Evolutionary conservation across 1,140 invertebrate species (phyloP).

Genomic region (Caerostris darwini): DNA sequence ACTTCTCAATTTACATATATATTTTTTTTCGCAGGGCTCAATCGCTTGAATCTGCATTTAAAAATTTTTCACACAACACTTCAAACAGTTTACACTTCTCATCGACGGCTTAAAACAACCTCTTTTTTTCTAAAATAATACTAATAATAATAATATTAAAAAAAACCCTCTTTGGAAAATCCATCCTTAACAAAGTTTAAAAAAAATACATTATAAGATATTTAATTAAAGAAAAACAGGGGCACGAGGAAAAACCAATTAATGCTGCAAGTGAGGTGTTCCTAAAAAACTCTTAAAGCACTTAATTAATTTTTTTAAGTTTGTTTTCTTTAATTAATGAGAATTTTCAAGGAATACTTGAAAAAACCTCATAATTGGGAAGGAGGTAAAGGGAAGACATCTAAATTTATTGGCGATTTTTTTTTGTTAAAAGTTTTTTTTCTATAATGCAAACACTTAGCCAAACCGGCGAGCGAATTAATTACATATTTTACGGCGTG

Average conservation of each 20-base stretch:
- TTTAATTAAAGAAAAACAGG: conserved; percentile 52
- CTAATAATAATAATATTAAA: too few species aligned
- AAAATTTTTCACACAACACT: not conserved
- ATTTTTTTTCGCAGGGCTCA: not conserved
- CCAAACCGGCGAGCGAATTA: not conserved
- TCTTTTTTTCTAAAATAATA: not conserved
- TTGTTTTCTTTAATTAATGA: conserved; percentile 63
- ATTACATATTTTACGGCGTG: conserved; percentile 37
- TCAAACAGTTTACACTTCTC: not conserved
- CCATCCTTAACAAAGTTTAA: not conserved
- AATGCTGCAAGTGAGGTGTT: conserved; percentile 12
- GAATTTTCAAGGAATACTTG: not conserved
- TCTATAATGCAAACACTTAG: not conserved
- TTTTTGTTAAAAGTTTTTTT: not conserved
- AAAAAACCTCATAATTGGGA: not conserved
- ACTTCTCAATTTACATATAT: too few species aligned
- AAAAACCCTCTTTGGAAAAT: not conserved
- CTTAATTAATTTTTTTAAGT: conserved; percentile 58
- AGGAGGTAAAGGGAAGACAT: not conserved
- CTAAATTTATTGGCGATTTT: not conserved
- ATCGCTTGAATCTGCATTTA: not conserved
- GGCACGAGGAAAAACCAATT: conserved; percentile 25
- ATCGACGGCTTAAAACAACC: not conserved
- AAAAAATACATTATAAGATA: not conserved
- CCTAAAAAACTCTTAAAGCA: conserved; percentile 10